Evolutionary conservation across 2,797 vertebrate genomes (phyloP), one percentile per base, ranked within the genome.

Genomic region (Nasua narica): DNA sequence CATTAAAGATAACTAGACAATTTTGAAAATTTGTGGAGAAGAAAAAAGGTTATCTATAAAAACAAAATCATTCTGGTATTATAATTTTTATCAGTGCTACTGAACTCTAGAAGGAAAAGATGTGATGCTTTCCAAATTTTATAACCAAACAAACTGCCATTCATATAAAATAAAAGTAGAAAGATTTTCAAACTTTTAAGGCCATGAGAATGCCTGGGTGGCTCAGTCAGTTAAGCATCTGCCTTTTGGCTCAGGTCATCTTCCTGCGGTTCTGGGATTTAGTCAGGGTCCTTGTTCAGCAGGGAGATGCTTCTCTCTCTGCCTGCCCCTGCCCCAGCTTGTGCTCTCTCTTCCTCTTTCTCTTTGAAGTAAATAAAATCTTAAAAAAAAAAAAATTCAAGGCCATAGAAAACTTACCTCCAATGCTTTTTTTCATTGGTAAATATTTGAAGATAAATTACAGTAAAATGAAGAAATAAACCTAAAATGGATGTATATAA

Each of bases 111-210:
- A 72, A 90, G 0, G 4, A 76, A 93, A 93, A 62, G 2, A 0
- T 32, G 1, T 4, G 43, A 88, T 52, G 18, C 0, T 40, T 95
- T 94, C 14, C 90, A 85, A 90, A 40, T 96, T 87, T 96, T 96
- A 93, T 96, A 91, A 62, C 56, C 40, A 97, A 54, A 94, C 23
- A 91, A 92, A 76, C 35, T 88, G 8, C 90, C 65, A 72, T 27
- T 69, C 18, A 69, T 76, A 1, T 91, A 74, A 95, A 92, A 83
- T 67, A 87, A 91, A 95, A 86, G 15, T 13, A 58, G 37, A 58
- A 87, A 74, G 10, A 58, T 79, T 65, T 77, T 94, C 1, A 70
- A 87, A 95, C 8, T 67, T 21, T 0, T 5, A 81, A 81, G 4
- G 3, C 4, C 27, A 50, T 65, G 62, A 15, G 15, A 15, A 65